Base-by-base conservation (phyloP, 2,888 invertebrate genomes). In the Girardia tigrina region DNA sequence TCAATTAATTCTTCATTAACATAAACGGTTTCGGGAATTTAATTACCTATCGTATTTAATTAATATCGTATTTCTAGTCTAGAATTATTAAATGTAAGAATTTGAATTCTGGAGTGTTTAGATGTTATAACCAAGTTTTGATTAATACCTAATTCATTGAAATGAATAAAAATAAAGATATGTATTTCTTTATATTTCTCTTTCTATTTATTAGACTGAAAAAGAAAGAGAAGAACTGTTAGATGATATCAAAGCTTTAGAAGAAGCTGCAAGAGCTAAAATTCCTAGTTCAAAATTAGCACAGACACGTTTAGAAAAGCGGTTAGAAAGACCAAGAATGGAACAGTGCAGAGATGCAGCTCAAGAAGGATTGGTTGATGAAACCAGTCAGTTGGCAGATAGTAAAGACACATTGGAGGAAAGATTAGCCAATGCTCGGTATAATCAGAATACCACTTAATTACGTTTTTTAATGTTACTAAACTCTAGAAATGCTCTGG, bases 231-330 rank as follows among this genome's bases (percentile, higher is more conserved):
- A 56, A 56, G 56, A 56, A 56, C n/a, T 56, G 4, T 56, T 56
- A n/a, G 56, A 56, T 56, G 56, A 56, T n/a, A 56, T 56, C n/a
- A 56, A 56, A 56, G 56, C 56, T 4, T 56, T 56, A 56, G 56
- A 56, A 56, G 56, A 56, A 56, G 56, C 56, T 56, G 56, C 56
- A 20, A 56, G 56, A 56, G 56, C 56, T 6, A 56, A 56, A n/a
- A 56, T 56, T n/a, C 56, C 56, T 2, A 56, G 56, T 56, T n/a
- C 56, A 8, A 56, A 56, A 56, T 56, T 56, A n/a, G 23, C 56
- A 16, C 56, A 56, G 23, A 56, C 56, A n/a, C 56, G 56, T 2
- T n/a, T 56, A n/a, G 56, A 56, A n/a, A 56, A 56, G 6, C 56
- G 56, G n/a, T 56, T 56, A 56, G 56, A 56, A 16, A 4, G 56